Evolutionary conservation across 1,140 invertebrate genomes (phyloP).

Genomic region (Gonatopus flavifemur): DNA sequence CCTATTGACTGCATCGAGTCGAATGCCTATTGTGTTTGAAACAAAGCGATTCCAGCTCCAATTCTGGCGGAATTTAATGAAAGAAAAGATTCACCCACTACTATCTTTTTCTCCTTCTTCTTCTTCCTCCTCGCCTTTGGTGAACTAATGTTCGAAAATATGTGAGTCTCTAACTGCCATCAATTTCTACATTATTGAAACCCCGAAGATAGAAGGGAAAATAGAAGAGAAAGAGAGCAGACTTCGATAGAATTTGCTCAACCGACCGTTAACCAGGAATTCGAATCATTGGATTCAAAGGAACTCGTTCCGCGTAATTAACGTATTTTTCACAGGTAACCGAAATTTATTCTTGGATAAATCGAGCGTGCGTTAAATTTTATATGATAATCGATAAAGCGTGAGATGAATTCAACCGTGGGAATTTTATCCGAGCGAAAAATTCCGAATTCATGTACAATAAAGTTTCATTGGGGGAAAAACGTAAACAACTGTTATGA

Average conservation of each 20-base stretch:
- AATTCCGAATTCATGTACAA: no score
- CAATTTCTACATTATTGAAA: constrained; percentile 43
- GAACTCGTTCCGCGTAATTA: no score
- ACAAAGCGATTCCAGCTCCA: constrained; percentile 41
- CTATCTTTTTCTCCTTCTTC: constrained; percentile 8
- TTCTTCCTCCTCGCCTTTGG: not conserved
- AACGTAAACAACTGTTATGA: no score
- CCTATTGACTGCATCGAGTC: constrained; percentile 35
- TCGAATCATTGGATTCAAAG: no score
- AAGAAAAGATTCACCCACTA: constrained; percentile 33
- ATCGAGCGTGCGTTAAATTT: no score
- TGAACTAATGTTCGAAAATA: constrained; percentile 11
- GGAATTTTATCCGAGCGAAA: no score
- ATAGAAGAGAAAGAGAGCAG: no score
- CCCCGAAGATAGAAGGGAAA: constrained; percentile 1
- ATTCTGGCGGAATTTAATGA: constrained; percentile 47
- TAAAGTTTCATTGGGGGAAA: no score
- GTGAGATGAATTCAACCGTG: no score
- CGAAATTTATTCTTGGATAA: no score
- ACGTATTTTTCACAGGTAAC: no score
- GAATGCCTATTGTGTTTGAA: constrained; percentile 46
- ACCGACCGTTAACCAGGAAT: constrained; percentile 37
- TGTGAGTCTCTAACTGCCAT: constrained; percentile 13
- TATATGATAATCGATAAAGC: no score
- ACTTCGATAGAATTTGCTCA: constrained; percentile 32